Evolutionary conservation across 2,888 invertebrate genomes (phyloP).

Genomic region (Dryobota labecula): DNA sequence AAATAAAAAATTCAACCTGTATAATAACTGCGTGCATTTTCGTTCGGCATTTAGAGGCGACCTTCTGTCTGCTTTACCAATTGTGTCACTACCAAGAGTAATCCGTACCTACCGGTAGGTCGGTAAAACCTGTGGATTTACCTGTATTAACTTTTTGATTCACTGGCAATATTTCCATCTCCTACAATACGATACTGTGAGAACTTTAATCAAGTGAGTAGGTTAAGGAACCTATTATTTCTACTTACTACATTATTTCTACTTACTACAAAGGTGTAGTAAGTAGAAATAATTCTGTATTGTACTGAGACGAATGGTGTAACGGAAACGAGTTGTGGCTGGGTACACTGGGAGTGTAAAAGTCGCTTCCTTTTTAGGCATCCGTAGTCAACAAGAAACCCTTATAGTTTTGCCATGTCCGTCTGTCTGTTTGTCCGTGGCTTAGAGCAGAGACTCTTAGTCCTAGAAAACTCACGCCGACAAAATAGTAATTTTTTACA

Average conservation of each 20-base stretch:
- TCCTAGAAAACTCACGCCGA: no score
- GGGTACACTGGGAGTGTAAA: background rate
- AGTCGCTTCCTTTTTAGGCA: background rate
- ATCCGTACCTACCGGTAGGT: slow-evolving; percentile 30
- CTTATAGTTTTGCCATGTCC: no score
- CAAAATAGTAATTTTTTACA: no score
- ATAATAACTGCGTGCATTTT: background rate
- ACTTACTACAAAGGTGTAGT: no score
- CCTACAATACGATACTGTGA: slow-evolving; percentile 28
- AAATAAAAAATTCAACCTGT: background rate
- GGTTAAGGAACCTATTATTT: no score
- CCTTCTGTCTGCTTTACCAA: slow-evolving; percentile 4
- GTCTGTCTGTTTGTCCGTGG: no score
- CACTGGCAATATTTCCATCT: slow-evolving; percentile 39
- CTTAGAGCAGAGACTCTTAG: no score
- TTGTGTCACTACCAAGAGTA: slow-evolving; percentile 12
- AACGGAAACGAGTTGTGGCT: background rate
- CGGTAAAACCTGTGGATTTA: slow-evolving; percentile 44
- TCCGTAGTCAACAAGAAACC: no score
- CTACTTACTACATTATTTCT: no score
- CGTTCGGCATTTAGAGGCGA: background rate
- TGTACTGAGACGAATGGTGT: slow-evolving; percentile 15
- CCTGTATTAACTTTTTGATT: slow-evolving; percentile 59
- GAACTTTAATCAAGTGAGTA: slow-evolving; percentile 46
- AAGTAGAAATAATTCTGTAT: slow-evolving; percentile 19